Conservation (phyloP, 2,888 invertebrate genomes). For the Eulithis testata region DNA sequence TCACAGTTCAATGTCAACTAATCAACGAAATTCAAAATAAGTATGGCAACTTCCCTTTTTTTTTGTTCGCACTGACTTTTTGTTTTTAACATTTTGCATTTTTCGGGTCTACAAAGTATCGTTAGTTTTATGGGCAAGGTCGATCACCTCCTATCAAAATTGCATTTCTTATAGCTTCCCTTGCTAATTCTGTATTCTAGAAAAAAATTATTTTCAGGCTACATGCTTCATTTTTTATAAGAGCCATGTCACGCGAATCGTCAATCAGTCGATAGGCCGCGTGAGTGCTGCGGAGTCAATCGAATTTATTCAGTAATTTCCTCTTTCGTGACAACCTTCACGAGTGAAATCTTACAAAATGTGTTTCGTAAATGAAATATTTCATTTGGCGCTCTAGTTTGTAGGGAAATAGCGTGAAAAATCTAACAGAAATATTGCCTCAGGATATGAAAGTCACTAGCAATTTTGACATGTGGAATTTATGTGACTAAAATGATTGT, state of each 20-base stretch:
- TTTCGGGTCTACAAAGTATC: no score
- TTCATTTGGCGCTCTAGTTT: slow-evolving; percentile 27
- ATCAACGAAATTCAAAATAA: no score
- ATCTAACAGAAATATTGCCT: slow-evolving; percentile 5
- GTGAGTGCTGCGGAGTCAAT: slow-evolving; percentile 33
- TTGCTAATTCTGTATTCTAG: slow-evolving; percentile 28
- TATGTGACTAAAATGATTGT: background rate
- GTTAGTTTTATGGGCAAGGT: background rate
- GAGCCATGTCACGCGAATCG: slow-evolving; percentile 35
- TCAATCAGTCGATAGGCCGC: slow-evolving; percentile 37
- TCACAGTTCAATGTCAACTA: no score
- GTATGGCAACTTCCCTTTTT: no score
- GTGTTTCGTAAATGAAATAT: slow-evolving; percentile 30
- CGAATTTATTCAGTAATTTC: slow-evolving; percentile 40
- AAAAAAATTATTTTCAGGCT: slow-evolving; percentile 20
- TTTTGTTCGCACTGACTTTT: no score
- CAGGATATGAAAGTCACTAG: slow-evolving; percentile 15
- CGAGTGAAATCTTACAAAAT: slow-evolving; percentile 30
- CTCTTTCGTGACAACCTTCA: slow-evolving; percentile 37
- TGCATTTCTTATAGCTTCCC: slow-evolving; percentile 17
- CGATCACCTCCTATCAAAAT: slow-evolving; percentile 23
- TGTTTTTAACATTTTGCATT: no score
- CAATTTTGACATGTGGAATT: slow-evolving; percentile 1
- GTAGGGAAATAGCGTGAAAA: slow-evolving; percentile 25
- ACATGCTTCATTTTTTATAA: slow-evolving; percentile 22